Percentiles rank a stretch among this genome's conserved stretches.
Conservation (phyloP, 1,140 invertebrate genomes). For the Euura saliciscinereae region DNA sequence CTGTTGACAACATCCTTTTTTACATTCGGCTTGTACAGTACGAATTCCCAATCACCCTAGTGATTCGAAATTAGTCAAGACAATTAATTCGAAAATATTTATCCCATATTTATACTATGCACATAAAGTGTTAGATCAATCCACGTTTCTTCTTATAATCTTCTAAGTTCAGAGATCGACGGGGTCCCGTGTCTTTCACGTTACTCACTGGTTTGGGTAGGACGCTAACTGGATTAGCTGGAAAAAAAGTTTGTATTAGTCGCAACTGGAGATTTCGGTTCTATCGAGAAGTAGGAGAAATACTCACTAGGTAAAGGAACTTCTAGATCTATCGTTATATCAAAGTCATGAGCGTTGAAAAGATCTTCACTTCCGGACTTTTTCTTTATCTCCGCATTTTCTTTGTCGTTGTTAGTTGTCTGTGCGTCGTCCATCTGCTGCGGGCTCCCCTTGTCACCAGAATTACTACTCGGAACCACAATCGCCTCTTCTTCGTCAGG, state of each 20-base stretch:
- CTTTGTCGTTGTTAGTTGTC: constrained; percentile 40
- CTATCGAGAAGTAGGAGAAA: constrained; percentile 2
- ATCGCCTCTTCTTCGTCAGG: constrained; percentile 56
- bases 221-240: constrained; percentile 73
- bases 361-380: constrained; percentile 72
- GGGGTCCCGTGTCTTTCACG: constrained; percentile 81
- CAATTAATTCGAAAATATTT: not conserved
- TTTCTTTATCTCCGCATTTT: constrained; percentile 50
- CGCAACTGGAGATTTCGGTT: not conserved
- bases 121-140: constrained; percentile 73
- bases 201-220: constrained; percentile 76
- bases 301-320: constrained; percentile 79
- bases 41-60: not conserved
- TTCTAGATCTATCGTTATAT: constrained; percentile 93
- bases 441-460: constrained; percentile 23
- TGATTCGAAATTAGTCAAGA: not conserved
- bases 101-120: not conserved
- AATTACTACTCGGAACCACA: constrained; percentile 27
- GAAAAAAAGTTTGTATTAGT: constrained; percentile 42
- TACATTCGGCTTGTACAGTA: not conserved
- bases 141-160: constrained; percentile 97
- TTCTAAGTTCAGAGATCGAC: constrained; percentile 90
- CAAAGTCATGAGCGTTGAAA: constrained; percentile 95
- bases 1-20: not conserved
- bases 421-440: constrained; percentile 30